phyloP scores from a whole-genome alignment of 1,140 invertebrate genomes.

The Tetragnatha versicolor region DNA sequence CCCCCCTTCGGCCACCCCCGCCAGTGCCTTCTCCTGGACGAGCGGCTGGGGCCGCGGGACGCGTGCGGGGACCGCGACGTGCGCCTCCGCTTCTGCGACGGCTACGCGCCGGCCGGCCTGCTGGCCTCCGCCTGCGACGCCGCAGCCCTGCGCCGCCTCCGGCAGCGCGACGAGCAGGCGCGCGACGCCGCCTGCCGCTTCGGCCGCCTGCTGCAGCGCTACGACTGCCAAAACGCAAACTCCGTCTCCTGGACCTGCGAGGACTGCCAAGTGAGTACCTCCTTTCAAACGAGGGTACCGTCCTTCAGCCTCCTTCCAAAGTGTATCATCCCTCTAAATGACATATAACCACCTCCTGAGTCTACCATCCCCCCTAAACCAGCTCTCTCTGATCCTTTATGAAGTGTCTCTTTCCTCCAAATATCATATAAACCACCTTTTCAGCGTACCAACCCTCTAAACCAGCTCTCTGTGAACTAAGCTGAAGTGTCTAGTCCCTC shows the following conservation, averaged over 20 bases:
- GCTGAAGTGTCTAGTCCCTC: too few relatives aligned
- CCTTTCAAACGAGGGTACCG: too few relatives aligned
- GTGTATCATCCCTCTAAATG: too few relatives aligned
- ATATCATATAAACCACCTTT: too few relatives aligned
- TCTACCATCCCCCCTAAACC: too few relatives aligned
- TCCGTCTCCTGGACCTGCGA: constrained; percentile 56
- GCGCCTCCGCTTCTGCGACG: constrained; percentile 44
- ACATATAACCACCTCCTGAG: too few relatives aligned
- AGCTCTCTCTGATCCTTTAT: too few relatives aligned
- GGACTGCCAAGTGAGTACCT: constrained; percentile 54
- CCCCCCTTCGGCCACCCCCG: constrained; percentile 22
- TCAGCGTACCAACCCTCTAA: too few relatives aligned
- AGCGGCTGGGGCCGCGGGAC: constrained; percentile 39
- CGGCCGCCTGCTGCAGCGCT: constrained; percentile 39
- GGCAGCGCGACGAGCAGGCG: constrained; percentile 38
- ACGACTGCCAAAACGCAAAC: constrained; percentile 55
- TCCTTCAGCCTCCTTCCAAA: too few relatives aligned
- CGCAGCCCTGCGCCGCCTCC: constrained; percentile 11
- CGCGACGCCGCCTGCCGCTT: constrained; percentile 40
- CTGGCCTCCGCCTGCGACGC: neutral
- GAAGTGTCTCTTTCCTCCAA: too few relatives aligned
- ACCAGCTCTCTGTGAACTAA: too few relatives aligned
- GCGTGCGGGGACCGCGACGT: constrained; percentile 42
- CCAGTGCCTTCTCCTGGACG: constrained; percentile 51
- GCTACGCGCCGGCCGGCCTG: constrained; percentile 37